phyloP scores from a whole-genome alignment of 1,140 invertebrate species.

The Choristoneura fumiferana region DNA sequence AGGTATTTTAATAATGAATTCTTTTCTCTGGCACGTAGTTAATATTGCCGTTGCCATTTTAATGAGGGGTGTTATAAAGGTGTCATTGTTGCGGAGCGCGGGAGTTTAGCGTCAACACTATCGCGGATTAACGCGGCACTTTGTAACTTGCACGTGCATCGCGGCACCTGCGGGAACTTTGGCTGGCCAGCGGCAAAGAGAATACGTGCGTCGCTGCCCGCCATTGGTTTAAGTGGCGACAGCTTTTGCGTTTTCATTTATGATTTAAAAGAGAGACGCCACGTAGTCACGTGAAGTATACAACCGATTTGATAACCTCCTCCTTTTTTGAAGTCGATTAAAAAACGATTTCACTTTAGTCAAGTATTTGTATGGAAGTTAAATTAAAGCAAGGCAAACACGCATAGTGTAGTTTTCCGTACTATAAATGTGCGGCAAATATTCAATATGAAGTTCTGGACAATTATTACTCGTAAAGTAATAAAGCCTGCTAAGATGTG shows the following conservation, averaged over 20 bases:
- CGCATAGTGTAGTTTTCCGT: no score
- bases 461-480: no score
- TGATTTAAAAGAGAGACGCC: no score
- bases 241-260: neutral
- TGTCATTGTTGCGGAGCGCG: constrained; percentile 38
- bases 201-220: neutral
- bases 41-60: constrained; percentile 44
- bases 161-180: constrained; percentile 1
- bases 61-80: constrained; percentile 54
- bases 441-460: no score
- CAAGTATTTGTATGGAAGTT: no score
- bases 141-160: constrained; percentile 41
- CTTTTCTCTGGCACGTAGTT: constrained; percentile 56
- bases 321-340: no score
- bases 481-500: no score
- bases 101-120: constrained; percentile 51
- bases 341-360: no score
- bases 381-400: no score
- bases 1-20: constrained; percentile 67
- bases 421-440: no score
- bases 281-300: no score
- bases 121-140: constrained; percentile 40
- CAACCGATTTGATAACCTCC: no score
- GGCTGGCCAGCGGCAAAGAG: neutral
- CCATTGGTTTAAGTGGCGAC: neutral